Evolutionary conservation across 2,888 invertebrate genomes (phyloP).

Genomic region (Penaeus monodon): DNA sequence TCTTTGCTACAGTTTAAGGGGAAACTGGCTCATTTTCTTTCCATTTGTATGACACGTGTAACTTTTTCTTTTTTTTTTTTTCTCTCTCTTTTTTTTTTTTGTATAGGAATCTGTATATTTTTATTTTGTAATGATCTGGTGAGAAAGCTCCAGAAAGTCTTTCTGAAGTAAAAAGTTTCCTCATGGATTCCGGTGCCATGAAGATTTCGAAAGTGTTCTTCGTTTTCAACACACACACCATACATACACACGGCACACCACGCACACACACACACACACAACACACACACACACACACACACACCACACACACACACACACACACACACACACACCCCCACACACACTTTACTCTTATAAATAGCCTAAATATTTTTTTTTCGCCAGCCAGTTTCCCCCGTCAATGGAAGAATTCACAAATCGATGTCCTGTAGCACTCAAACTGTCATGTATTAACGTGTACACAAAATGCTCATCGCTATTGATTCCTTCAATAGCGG

Average conservation of each 20-base stretch:
- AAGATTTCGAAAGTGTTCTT: too few species aligned
- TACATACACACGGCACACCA: too few species aligned
- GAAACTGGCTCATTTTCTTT: slow-evolving; percentile 43
- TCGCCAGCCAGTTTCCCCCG: slow-evolving; percentile 46
- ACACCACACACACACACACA: too few species aligned
- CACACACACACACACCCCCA: too few species aligned
- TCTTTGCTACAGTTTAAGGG: slow-evolving; percentile 24
- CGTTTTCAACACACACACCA: too few species aligned
- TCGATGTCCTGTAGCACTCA: slow-evolving; percentile 46
- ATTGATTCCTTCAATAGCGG: slow-evolving; percentile 5
- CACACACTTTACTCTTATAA: too few species aligned
- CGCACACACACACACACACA: too few species aligned
- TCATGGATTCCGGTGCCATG: too few species aligned
- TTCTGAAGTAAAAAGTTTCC: too few species aligned
- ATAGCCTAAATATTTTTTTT: background rate
- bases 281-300: too few species aligned
- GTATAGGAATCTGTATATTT: background rate
- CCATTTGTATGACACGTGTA: background rate
- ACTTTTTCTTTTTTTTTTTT: too few species aligned
- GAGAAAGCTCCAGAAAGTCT: too few species aligned
- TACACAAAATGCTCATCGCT: slow-evolving; percentile 30
- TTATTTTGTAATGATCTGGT: background rate
- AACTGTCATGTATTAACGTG: slow-evolving; percentile 41
- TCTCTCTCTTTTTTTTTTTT: background rate
- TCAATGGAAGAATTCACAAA: slow-evolving; percentile 49